phyloP scores from a whole-genome alignment of 1,140 invertebrate species.

The Drosophila kurseongensis region DNA sequence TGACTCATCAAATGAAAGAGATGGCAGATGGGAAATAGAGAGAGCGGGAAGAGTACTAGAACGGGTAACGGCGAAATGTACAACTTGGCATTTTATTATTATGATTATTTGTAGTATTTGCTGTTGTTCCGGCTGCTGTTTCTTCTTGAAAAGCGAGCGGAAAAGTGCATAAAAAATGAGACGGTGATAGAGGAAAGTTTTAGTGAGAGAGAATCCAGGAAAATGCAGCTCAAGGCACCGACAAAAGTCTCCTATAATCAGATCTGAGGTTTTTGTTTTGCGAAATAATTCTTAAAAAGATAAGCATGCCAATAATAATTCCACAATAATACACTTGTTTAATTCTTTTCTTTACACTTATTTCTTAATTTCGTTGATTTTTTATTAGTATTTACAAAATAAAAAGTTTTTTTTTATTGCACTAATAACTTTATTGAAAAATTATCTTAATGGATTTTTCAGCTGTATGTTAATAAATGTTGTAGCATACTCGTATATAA shows the following conservation, averaged over 20 bases:
- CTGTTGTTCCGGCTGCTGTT: constrained; percentile 62
- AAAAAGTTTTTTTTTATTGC: no score
- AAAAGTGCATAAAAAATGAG: constrained; percentile 76
- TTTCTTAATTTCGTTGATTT: no score
- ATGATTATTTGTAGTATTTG: constrained; percentile 82
- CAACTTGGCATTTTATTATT: constrained; percentile 82
- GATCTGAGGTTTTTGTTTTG: neutral
- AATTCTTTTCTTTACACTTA: no score
- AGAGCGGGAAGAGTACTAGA: constrained; percentile 28
- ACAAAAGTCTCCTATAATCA: constrained; percentile 7
- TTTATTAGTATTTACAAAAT: no score
- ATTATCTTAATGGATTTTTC: no score
- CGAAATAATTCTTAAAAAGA: neutral
- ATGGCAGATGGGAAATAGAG: constrained; percentile 5
- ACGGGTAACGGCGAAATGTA: constrained; percentile 63
- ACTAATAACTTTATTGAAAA: no score
- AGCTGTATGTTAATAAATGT: no score
- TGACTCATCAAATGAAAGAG: constrained; percentile 71
- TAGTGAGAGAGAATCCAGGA: neutral
- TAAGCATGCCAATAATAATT: neutral
- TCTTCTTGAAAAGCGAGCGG: constrained; percentile 74
- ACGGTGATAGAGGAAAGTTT: constrained; percentile 1
- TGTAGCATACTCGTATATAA: no score
- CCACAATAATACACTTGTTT: no score
- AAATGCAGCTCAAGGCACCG: constrained; percentile 48